Base-by-base conservation (phyloP, 2,888 invertebrate genomes). In the Alsophila aescularia region DNA sequence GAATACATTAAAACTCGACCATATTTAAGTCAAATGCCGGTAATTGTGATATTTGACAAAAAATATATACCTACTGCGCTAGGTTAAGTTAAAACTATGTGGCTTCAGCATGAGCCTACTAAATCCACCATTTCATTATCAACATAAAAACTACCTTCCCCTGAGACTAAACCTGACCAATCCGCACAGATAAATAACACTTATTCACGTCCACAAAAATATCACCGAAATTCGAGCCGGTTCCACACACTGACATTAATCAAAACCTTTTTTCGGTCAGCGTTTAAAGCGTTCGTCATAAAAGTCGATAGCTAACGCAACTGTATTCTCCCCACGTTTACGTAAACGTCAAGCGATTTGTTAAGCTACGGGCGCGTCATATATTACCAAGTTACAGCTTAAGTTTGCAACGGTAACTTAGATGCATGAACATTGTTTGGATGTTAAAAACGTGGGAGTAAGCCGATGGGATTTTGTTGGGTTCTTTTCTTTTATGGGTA, bases 211-310 rank as follows among this genome's bases (percentile, higher is more conserved):
- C 35, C n/a, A 16, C 39, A 34, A 54, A 61, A 64, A 52, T 59
- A 57, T 44, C 41, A 55, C 50, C 47, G 29, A 52, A 52, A 58
- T 49, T 24, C 24, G 24, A 51, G 43, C 52, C 27, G 52, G 50
- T 53, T 48, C 42, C 40, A 47, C 36, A 41, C 21, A 42, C 39
- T 42, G 44, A 40, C 49, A 64, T 64, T 64, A 52, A 62, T 60
- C 59, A 53, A 45, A 52, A 58, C 64, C 55, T 62, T 64, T 29
- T 54, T 58, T 62, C 56, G 62, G 62, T 62, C 54, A 52, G 51
- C 54, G 49, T 60, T 51, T 57, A 58, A 58, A 54, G 24, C 58
- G 64, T 35, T 29, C 44, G 44, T 56, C 56, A 60, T 64, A 64
- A 62, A 64, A 60, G 45, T 40, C 45, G 53, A 54, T 43, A 47